These are phyloP conservation scores for Xylota segnis DNA, from an alignment of 2,888 invertebrate genomes.

Conservation along the genomic window DNA sequence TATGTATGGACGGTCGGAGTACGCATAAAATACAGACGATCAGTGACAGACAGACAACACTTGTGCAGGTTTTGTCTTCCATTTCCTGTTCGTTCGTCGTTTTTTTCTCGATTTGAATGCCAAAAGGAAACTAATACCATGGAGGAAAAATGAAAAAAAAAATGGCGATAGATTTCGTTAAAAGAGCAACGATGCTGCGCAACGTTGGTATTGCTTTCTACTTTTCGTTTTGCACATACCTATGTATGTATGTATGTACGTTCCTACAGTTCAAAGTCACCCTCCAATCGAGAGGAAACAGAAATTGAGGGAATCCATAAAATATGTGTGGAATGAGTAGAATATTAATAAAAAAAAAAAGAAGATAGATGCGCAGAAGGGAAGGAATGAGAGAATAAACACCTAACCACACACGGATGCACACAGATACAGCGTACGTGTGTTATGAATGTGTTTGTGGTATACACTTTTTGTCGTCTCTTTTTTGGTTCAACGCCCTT, in stretches of 20 bases:
- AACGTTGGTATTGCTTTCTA: constrained; percentile 41
- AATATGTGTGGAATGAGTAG: constrained; percentile 67
- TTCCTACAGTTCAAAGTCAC: constrained; percentile 62
- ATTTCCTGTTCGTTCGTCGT: constrained; percentile 67
- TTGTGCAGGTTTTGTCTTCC: constrained; percentile 68
- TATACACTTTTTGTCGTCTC: constrained; percentile 61
- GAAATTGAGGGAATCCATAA: constrained; percentile 56
- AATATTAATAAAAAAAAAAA: constrained; percentile 42
- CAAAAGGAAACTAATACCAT: constrained; percentile 40
- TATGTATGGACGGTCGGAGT: constrained; percentile 1
- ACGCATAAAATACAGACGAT: constrained; percentile 25
- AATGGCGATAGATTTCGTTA: background rate
- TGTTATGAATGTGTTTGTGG: constrained; percentile 39
- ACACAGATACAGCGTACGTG: constrained; percentile 4
- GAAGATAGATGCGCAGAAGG: constrained; percentile 65
- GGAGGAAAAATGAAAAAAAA: constrained; percentile 10
- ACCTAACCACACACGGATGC: constrained; percentile 40
- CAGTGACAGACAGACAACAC: constrained; percentile 64
- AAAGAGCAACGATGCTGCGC: constrained; percentile 65
- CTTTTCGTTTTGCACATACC: constrained; percentile 35
- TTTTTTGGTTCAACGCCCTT: constrained; percentile 76
- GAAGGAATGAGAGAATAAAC: constrained; percentile 55
- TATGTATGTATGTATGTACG: too few species aligned
- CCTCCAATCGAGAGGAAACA: constrained; percentile 51
- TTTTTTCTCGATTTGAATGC: constrained; percentile 6